phyloP scores from a whole-genome alignment of 1,140 invertebrate genomes.

The Drosophila sp. region DNA sequence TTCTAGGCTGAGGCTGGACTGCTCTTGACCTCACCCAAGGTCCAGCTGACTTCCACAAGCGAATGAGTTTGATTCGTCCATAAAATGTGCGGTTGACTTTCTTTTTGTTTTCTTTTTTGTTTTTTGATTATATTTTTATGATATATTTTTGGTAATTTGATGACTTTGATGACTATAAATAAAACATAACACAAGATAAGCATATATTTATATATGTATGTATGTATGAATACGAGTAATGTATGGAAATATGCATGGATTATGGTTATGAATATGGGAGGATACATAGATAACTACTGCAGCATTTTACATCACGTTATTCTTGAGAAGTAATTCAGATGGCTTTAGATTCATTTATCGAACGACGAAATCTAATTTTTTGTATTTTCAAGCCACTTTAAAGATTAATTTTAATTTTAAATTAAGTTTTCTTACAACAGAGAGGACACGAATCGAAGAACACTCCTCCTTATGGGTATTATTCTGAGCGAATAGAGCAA shows the following conservation, averaged over 20 bases:
- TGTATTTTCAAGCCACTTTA: too few relatives aligned
- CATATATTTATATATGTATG: constrained; percentile 42
- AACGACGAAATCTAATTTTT: too few relatives aligned
- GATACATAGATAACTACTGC: too few relatives aligned
- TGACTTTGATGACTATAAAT: constrained; percentile 22
- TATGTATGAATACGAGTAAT: constrained; percentile 36
- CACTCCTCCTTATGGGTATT: neutral
- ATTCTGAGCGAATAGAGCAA: neutral
- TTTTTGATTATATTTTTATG: constrained; percentile 5
- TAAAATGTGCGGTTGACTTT: constrained; percentile 57
- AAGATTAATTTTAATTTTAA: too few relatives aligned
- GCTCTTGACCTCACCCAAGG: constrained; percentile 53
- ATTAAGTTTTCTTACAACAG: too few relatives aligned
- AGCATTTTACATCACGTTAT: too few relatives aligned
- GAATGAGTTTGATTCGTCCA: constrained; percentile 62
- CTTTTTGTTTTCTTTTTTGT: constrained; percentile 23
- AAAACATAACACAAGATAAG: constrained; percentile 33
- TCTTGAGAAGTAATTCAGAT: too few relatives aligned
- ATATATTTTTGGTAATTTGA: constrained; percentile 43
- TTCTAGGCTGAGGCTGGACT: constrained; percentile 15
- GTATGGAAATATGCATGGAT: too few relatives aligned
- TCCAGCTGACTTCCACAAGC: constrained; percentile 64
- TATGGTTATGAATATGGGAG: neutral
- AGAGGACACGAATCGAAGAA: neutral
- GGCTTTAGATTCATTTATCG: too few relatives aligned